Base-by-base conservation (phyloP, 2,888 invertebrate genomes). In the Corbicula japonica region DNA sequence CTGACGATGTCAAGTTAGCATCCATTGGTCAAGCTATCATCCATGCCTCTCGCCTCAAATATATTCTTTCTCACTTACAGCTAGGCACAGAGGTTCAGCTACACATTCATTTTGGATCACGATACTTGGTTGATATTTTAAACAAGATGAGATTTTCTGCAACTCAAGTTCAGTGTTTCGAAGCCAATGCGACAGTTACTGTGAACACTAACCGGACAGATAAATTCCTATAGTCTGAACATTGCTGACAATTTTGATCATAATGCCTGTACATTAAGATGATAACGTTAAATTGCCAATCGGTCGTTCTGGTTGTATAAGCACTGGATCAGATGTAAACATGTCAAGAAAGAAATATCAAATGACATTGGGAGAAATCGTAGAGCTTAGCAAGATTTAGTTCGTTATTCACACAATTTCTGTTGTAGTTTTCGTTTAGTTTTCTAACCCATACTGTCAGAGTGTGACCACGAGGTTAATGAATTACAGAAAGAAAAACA, bases 41-140 rank as follows among this genome's bases (percentile, higher is more conserved):
- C n/a, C n/a, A n/a, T n/a, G n/a, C n/a, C n/a, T n/a, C n/a, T n/a
- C n/a, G n/a, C n/a, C n/a, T n/a, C n/a, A n/a, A n/a, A n/a, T n/a
- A n/a, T n/a, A n/a, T n/a, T n/a, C n/a, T n/a, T n/a, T n/a, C 56
- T 41, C 56, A 52, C 26, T 38, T 76, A 8, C 76, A 70, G 50
- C 23, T 79, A n/a, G 61, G 65, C 15, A 54, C 65, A 1, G 74
- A 66, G 30, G 54, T 79, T 30, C 79, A 72, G 44, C 44, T 78
- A n/a, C n/a, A n/a, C n/a, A n/a, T n/a, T n/a, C n/a, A n/a, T n/a
- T n/a, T n/a, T n/a, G n/a, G n/a, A n/a, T n/a, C n/a, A n/a, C n/a
- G n/a, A n/a, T n/a, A n/a, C n/a, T n/a, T n/a, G n/a, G n/a, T n/a
- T n/a, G n/a, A n/a, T n/a, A n/a, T n/a, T n/a, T n/a, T n/a, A n/a